These are phyloP conservation scores for Drepana falcataria DNA, from an alignment of 2,888 invertebrate genomes.

Conservation along the genomic window DNA sequence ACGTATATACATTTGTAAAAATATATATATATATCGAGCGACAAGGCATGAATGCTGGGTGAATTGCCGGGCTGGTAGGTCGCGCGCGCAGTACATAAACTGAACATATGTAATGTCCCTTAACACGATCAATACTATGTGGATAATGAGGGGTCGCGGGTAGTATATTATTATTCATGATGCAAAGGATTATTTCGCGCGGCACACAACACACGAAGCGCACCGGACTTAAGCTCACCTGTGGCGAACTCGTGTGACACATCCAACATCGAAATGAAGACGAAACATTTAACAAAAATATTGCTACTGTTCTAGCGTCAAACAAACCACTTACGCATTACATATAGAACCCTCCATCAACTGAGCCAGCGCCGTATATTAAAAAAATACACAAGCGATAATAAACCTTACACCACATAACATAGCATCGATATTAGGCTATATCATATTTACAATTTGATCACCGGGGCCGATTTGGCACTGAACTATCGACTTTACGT, in stretches of 20 bases:
- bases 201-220: conserved; percentile 27
- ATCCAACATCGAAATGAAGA: no score
- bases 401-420: no score
- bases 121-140: conserved; percentile 45
- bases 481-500: no score
- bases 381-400: no score
- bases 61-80: conserved; percentile 29
- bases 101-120: conserved; percentile 42
- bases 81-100: conserved; percentile 13
- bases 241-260: conserved; percentile 1
- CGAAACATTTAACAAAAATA: no score
- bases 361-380: background rate
- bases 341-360: background rate
- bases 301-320: background rate
- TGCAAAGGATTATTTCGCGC: conserved; percentile 50
- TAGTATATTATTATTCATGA: conserved; percentile 29
- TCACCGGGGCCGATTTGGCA: no score
- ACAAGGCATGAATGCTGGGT: conserved; percentile 9
- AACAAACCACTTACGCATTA: background rate
- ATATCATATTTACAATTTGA: no score
- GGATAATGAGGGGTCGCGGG: conserved; percentile 38
- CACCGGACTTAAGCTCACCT: conserved; percentile 20
- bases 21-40: conserved; percentile 5
- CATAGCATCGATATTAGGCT: no score
- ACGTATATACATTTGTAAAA: no score